These are phyloP conservation scores for Erebia palarica DNA, from an alignment of 2,888 invertebrate species.

Conservation along the genomic window DNA sequence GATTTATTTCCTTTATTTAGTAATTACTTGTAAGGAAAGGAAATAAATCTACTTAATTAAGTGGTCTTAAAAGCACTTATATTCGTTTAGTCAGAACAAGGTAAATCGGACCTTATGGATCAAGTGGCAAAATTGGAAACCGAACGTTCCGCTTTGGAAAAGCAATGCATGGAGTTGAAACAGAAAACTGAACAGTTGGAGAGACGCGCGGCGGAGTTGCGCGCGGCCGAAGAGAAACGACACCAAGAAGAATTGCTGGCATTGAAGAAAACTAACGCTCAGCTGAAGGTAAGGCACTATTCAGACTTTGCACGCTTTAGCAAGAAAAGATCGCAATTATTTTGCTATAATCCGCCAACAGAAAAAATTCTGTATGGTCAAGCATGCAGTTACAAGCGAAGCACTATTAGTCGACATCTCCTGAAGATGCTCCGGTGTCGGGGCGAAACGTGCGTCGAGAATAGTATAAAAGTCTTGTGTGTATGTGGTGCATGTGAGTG, in stretches of 20 bases:
- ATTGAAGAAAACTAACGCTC: slow-evolving; percentile 96
- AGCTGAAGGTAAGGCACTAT: slow-evolving; percentile 87
- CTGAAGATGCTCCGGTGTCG: no score
- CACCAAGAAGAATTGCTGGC: slow-evolving; percentile 96
- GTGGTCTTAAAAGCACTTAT: neutral
- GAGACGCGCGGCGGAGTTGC: slow-evolving; percentile 89
- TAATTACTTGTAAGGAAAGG: neutral
- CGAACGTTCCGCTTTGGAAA: slow-evolving; percentile 85
- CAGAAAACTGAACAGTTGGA: slow-evolving; percentile 90
- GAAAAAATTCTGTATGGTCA: no score
- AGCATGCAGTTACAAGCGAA: no score
- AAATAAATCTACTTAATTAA: no score
- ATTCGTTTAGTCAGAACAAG: slow-evolving; percentile 87
- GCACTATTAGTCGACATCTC: no score
- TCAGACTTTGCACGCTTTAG: neutral
- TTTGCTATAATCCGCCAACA: no score
- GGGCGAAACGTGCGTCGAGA: no score
- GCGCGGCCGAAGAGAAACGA: slow-evolving; percentile 95
- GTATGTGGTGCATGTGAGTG: no score
- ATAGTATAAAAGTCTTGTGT: no score
- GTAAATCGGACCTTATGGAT: slow-evolving; percentile 90
- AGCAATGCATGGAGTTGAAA: slow-evolving; percentile 81
- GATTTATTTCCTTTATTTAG: neutral
- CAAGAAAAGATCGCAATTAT: no score
- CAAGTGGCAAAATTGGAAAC: slow-evolving; percentile 87